phyloP scores from a whole-genome alignment of 2,797 vertebrate genomes.

The Pantherophis alleghaniensis region DNA sequence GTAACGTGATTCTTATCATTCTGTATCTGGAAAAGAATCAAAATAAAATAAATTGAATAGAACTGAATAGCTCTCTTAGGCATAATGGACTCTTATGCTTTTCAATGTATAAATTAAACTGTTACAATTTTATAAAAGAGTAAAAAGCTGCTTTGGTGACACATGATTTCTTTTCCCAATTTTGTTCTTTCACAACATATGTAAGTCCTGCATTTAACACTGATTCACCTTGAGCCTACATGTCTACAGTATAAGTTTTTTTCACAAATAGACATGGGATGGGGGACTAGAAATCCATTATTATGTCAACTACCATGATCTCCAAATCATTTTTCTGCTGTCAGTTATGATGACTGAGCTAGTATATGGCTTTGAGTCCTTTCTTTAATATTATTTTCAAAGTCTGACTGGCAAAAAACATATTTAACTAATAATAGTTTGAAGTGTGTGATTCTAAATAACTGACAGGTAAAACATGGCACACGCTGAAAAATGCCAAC shows the following conservation, averaged over 20 bases:
- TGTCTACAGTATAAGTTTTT: background rate
- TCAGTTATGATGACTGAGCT: background rate
- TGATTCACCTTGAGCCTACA: conserved; percentile 10
- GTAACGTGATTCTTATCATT: conserved; percentile 44
- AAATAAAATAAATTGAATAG: conserved; percentile 51
- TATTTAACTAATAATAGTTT: conserved; percentile 19
- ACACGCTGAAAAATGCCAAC: background rate
- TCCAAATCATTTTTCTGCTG: background rate
- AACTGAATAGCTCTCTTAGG: conserved; percentile 54
- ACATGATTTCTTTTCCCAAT: conserved; percentile 14
- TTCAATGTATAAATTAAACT: conserved; percentile 38
- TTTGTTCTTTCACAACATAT: background rate
- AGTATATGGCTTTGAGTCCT: background rate
- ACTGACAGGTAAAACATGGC: background rate
- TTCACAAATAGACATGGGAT: background rate
- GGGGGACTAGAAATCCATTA: background rate
- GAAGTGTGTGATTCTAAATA: conserved; percentile 8
- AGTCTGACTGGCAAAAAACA: background rate
- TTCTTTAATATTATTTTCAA: conserved; percentile 22
- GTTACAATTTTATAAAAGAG: conserved; percentile 46
- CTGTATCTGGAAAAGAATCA: conserved; percentile 54
- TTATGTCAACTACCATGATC: background rate
- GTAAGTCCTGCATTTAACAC: background rate
- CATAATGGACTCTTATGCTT: conserved; percentile 47
- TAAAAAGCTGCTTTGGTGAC: conserved; percentile 42